These are phyloP conservation scores for Magallana gigas DNA, from an alignment of 1,140 invertebrate species.

Conservation along the genomic window DNA sequence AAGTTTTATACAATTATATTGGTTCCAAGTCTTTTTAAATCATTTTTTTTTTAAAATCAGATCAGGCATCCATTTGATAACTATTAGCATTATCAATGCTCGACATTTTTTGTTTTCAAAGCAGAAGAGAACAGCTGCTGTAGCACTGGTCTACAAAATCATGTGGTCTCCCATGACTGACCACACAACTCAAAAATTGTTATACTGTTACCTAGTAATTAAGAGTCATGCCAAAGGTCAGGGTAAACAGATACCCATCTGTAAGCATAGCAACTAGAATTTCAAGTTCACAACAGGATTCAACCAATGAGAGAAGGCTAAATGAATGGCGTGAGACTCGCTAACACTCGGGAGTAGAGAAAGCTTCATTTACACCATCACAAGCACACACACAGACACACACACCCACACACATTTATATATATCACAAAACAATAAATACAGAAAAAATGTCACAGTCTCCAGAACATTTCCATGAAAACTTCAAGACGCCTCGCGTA, in stretches of 20 bases:
- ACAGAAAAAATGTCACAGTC: constrained; percentile 13
- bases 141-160: too few species aligned
- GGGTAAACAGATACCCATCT: neutral
- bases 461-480: constrained; percentile 10
- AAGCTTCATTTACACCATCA: neutral
- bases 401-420: neutral
- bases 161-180: too few species aligned
- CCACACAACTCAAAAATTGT: too few species aligned
- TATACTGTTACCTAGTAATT: too few species aligned
- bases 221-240: too few species aligned
- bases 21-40: too few species aligned
- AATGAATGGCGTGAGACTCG: neutral
- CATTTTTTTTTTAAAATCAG: too few species aligned
- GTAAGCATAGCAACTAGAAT: constrained; percentile 14
- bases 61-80: too few species aligned
- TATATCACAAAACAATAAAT: constrained; percentile 26
- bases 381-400: neutral
- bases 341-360: constrained; percentile 12
- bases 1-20: too few species aligned
- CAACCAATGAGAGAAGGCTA: neutral
- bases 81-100: too few species aligned
- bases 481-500: neutral
- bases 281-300: neutral
- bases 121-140: too few species aligned
- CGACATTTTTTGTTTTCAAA: too few species aligned